Conservation (phyloP, 2,113 vertebrate species). For the Excalfactoria chinensis region DNA sequence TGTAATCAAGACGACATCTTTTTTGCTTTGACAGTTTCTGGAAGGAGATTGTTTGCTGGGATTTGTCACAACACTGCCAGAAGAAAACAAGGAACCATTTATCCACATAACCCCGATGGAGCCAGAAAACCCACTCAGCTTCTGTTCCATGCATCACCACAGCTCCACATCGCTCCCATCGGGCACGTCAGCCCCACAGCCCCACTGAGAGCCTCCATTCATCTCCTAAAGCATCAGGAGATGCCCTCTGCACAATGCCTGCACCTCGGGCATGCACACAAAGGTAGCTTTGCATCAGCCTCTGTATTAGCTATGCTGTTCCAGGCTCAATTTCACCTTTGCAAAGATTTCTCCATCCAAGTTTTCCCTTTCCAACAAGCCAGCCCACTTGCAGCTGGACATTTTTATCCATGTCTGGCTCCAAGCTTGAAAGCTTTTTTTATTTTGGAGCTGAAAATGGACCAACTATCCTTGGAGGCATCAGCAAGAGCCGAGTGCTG, state of each 20-base stretch:
- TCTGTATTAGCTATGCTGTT: rapidly evolving
- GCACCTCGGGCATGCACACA: rapidly evolving
- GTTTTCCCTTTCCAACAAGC: background rate
- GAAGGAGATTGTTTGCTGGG: background rate
- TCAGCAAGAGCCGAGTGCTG: background rate
- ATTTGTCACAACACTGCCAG: background rate
- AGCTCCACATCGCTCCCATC: background rate
- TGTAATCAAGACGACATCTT: background rate
- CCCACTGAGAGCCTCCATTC: rapidly evolving
- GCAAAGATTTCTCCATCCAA: background rate
- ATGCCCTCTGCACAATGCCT: rapidly evolving
- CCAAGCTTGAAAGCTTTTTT: background rate
- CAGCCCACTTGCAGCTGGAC: rapidly evolving
- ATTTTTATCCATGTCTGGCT: background rate
- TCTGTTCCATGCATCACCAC: background rate
- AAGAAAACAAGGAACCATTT: background rate
- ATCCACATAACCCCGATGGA: background rate
- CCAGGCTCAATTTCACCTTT: background rate
- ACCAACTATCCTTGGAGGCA: background rate
- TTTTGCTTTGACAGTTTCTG: background rate
- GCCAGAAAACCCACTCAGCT: background rate
- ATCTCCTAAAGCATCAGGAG: rapidly evolving
- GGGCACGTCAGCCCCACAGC: background rate
- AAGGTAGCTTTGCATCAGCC: background rate
- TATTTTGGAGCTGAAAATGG: background rate